A percentile compares a stretch with the other conserved stretches of the same genome.
Conservation (phyloP, 2,797 vertebrate species). For the Malacoraja senta region DNA sequence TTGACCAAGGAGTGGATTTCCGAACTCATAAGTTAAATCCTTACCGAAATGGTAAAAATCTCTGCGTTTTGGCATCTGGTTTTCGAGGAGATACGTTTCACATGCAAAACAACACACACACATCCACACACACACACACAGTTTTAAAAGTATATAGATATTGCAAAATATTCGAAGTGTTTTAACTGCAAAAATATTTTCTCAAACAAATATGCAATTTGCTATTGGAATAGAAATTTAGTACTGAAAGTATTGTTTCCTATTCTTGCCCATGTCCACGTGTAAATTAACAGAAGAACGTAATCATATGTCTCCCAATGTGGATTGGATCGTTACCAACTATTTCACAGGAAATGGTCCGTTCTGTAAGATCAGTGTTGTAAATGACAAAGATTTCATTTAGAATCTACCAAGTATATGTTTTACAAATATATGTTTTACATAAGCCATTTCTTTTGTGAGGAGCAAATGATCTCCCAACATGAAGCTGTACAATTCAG, state of each 20-base stretch:
- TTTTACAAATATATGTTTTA: not conserved
- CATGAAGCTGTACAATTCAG: not conserved
- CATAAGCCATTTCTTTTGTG: conserved; percentile 46
- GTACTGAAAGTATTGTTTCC: not conserved
- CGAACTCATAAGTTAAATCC: too few relatives aligned
- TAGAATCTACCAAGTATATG: conserved; percentile 26
- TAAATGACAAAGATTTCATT: not conserved
- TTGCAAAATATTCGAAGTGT: too few relatives aligned
- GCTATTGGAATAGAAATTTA: not conserved
- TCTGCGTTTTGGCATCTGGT: too few relatives aligned
- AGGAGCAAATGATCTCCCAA: not conserved
- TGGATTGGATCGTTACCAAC: not conserved
- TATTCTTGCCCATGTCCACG: not conserved
- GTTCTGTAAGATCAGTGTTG: not conserved
- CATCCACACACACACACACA: too few relatives aligned
- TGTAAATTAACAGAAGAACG: not conserved
- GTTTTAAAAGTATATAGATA: too few relatives aligned
- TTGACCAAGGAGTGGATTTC: too few relatives aligned
- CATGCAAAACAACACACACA: too few relatives aligned
- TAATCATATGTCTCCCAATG: not conserved
- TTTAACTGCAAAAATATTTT: not conserved
- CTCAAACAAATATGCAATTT: not conserved
- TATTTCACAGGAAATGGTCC: too few relatives aligned
- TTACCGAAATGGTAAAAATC: too few relatives aligned
- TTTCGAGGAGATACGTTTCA: too few relatives aligned